Percentiles rank a stretch among this genome's conserved stretches.
These are phyloP conservation scores for Rutpela maculata DNA, from an alignment of 2,888 invertebrate species.

Conservation along the genomic window DNA sequence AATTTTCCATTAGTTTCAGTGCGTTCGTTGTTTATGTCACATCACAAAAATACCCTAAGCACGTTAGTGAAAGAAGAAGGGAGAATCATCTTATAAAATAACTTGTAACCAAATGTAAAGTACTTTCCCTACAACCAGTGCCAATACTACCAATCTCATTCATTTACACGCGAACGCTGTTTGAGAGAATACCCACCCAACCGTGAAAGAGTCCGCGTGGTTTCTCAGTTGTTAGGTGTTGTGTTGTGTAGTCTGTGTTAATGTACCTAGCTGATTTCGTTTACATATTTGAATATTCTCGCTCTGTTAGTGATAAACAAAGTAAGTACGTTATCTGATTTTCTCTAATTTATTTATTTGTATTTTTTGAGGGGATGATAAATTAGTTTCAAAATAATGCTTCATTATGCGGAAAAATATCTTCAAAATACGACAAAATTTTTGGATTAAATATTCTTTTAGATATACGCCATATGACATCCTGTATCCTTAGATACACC, in stretches of 20 bases:
- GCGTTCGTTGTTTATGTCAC: background rate
- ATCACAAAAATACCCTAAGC: background rate
- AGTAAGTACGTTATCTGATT: no score
- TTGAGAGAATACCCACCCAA: slow-evolving; percentile 14
- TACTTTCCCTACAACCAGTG: background rate
- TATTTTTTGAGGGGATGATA: no score
- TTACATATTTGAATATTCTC: background rate
- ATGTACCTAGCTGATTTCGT: background rate
- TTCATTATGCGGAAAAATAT: no score
- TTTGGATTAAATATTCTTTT: no score
- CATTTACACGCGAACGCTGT: background rate
- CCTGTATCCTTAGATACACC: no score
- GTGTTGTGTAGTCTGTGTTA: no score
- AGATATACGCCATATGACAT: no score
- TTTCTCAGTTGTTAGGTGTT: background rate
- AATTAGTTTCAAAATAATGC: no score
- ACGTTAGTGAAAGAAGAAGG: background rate
- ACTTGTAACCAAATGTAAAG: background rate
- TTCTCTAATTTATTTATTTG: no score
- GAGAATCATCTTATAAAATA: background rate
- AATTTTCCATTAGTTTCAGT: background rate
- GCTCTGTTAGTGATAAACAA: background rate
- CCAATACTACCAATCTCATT: background rate
- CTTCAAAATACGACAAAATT: no score
- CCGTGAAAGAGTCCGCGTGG: slow-evolving; percentile 2